A percentile compares a stretch with the other conserved stretches of the same genome.
phyloP scores from a whole-genome alignment of 2,797 vertebrate genomes.

The Antrozous pallidus region DNA sequence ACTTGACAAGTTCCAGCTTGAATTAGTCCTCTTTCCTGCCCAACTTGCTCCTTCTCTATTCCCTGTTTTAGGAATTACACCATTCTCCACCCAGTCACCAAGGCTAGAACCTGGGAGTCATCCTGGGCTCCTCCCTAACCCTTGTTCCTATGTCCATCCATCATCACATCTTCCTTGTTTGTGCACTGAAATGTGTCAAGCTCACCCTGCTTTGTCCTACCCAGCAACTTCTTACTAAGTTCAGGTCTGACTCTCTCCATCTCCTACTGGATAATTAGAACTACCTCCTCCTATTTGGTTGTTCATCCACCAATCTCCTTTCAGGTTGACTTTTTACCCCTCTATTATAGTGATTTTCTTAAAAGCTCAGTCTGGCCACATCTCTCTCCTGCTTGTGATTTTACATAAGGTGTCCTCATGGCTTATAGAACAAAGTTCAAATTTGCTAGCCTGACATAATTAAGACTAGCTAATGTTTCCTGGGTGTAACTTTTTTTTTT shows the following conservation, averaged over 20 bases:
- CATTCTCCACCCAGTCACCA: neutral
- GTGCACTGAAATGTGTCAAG: neutral
- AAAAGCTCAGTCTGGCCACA: neutral
- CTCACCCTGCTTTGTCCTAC: neutral
- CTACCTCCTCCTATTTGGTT: neutral
- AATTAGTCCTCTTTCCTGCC: slow-evolving; percentile 48
- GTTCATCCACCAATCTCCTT: neutral
- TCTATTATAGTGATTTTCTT: neutral
- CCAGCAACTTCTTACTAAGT: neutral
- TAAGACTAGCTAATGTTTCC: neutral
- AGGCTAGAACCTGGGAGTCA: slow-evolving; percentile 25
- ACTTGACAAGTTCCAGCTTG: slow-evolving; percentile 63
- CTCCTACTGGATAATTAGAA: neutral
- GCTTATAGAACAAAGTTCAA: neutral
- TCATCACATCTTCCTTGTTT: neutral
- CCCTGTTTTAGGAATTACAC: slow-evolving; percentile 67
- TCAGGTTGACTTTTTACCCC: neutral
- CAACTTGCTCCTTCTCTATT: slow-evolving; percentile 49
- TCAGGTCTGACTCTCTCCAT: neutral
- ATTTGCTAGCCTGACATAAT: neutral
- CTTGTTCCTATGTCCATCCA: neutral
- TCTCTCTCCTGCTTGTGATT: neutral
- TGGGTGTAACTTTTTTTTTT: neutral
- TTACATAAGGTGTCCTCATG: neutral
- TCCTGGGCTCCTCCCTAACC: neutral